Evolutionary conservation across 2,888 invertebrate species (phyloP).

Genomic region (Drosophila mayaguana): DNA sequence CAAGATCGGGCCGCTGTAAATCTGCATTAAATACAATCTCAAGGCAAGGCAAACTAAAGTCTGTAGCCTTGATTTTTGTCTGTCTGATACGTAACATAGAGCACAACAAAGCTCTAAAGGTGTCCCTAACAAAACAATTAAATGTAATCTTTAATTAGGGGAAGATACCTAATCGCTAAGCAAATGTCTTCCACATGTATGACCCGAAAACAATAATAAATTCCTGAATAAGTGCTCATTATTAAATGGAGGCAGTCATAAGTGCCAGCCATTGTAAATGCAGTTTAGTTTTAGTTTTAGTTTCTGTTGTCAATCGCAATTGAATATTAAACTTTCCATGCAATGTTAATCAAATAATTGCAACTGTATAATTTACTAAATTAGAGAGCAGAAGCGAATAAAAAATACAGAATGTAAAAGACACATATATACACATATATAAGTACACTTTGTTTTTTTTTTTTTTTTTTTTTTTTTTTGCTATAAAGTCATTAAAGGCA

Average conservation of each 20-base stretch:
- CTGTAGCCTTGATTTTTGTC: not conserved
- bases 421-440: not conserved
- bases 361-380: conserved; percentile 36
- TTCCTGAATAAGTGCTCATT: not conserved
- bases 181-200: not conserved
- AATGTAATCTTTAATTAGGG: not conserved
- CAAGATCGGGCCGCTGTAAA: not conserved
- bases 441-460: not conserved
- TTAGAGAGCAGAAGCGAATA: conserved; percentile 12
- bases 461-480: conserved; percentile 1
- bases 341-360: conserved; percentile 18
- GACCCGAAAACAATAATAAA: not conserved
- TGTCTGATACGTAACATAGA: not conserved
- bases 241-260: conserved; percentile 3
- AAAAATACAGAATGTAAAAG: not conserved
- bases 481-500: conserved; percentile 29
- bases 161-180: not conserved
- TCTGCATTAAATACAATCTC: not conserved
- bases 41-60: not conserved
- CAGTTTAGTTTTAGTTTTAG: not conserved
- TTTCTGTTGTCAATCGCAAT: conserved; percentile 8
- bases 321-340: conserved; percentile 18
- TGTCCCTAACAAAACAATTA: not conserved
- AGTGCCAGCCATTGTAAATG: conserved; percentile 14
- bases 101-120: not conserved